Evolutionary conservation across 2,797 vertebrate species (phyloP).

Genomic region (Pseudomugil gertrudae): DNA sequence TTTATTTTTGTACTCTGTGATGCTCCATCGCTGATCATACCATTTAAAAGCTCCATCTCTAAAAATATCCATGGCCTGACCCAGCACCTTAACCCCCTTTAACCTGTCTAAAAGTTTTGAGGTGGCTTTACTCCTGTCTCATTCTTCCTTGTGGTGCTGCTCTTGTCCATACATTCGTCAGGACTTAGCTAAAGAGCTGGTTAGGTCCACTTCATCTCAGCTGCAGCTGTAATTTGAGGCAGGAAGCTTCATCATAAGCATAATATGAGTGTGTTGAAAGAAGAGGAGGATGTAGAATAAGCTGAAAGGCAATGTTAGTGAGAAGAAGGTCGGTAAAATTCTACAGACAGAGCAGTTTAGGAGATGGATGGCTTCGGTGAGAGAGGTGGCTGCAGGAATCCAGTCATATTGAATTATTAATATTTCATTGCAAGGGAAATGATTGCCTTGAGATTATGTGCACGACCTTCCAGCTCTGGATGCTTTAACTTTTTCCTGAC

Average conservation of each 20-base stretch:
- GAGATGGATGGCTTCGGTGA: conserved; percentile 36
- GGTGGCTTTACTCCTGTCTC: conserved; percentile 39
- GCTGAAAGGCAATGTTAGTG: conserved; percentile 1
- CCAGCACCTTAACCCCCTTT: conserved; percentile 28
- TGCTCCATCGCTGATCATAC: conserved; percentile 22
- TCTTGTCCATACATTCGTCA: neutral
- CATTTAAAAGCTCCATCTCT: conserved; percentile 66
- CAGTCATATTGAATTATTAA: conserved; percentile 41
- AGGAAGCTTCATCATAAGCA: conserved; percentile 9
- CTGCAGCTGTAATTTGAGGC: neutral
- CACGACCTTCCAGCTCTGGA: conserved; percentile 37
- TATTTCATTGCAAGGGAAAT: conserved; percentile 33
- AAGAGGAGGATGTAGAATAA: conserved; percentile 10
- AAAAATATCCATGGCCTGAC: conserved; percentile 20
- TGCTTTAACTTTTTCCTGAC: conserved; percentile 25
- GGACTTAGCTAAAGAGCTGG: conserved; percentile 9
- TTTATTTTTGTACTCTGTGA: conserved; percentile 23
- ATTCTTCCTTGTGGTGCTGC: conserved; percentile 25
- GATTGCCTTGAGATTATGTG: conserved; percentile 20
- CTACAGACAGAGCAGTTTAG: conserved; percentile 2
- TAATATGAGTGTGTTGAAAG: conserved; percentile 22
- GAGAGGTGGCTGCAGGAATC: conserved; percentile 3
- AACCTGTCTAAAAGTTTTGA: conserved; percentile 41
- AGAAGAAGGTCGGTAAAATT: conserved; percentile 18
- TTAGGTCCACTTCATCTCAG: conserved; percentile 25